Percentiles rank a stretch among this genome's conserved stretches.
phyloP scores from a whole-genome alignment of 1,140 invertebrate species.

The Drosophila nebulosa region DNA sequence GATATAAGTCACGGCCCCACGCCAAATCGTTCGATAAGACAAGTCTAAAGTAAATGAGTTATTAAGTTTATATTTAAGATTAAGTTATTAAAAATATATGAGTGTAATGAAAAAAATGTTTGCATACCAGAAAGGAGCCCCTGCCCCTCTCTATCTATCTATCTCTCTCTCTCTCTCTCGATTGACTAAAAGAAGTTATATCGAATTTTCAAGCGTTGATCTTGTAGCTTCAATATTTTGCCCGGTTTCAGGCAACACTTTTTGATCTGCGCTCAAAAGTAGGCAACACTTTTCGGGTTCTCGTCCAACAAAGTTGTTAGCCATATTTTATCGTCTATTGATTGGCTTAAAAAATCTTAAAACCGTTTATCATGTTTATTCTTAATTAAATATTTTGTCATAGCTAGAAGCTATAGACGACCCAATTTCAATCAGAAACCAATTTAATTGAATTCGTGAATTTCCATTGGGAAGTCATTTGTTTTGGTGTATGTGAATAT shows the following conservation, averaged over 20 bases:
- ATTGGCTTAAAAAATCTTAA: neutral
- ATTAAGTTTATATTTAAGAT: neutral
- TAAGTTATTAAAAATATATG: neutral
- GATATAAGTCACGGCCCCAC: slow-evolving; percentile 42
- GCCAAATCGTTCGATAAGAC: neutral
- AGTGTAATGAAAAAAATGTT: neutral
- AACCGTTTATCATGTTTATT: neutral
- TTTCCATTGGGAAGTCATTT: neutral
- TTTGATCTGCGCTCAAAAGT: slow-evolving; percentile 19
- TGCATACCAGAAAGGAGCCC: too few relatives aligned
- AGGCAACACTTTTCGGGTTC: neutral
- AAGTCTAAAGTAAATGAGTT: neutral
- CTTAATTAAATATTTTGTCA: neutral
- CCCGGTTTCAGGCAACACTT: neutral
- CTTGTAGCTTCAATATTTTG: too few relatives aligned
- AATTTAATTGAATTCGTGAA: neutral
- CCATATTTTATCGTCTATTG: too few relatives aligned
- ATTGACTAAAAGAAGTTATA: too few relatives aligned
- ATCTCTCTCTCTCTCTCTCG: too few relatives aligned
- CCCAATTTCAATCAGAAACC: neutral
- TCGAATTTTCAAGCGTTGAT: neutral
- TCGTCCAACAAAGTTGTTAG: too few relatives aligned
- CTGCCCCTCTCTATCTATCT: too few relatives aligned
- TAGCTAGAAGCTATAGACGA: too few relatives aligned
- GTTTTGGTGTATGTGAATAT: neutral